A percentile compares a stretch with the other conserved stretches of the same genome.
Evolutionary conservation across 2,797 vertebrate species (phyloP).

Genomic region (Staurois parvus): DNA sequence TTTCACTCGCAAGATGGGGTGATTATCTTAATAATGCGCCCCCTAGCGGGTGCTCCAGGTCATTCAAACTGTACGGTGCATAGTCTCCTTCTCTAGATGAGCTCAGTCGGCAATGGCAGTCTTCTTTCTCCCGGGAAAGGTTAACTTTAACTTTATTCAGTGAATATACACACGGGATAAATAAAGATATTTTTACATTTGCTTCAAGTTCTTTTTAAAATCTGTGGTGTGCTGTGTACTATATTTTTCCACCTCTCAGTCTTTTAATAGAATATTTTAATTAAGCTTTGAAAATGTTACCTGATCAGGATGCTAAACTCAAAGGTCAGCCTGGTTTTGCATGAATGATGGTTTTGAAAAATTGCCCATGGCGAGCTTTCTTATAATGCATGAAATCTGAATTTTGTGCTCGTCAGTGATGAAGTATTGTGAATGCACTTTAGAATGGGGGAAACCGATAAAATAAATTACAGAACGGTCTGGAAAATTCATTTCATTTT

Average conservation of each 20-base stretch:
- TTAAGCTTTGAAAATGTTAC: slow-evolving; percentile 53
- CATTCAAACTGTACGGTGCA: too few species aligned
- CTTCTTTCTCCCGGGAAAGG: background rate
- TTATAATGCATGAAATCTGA: slow-evolving; percentile 31
- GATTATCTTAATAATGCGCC: too few species aligned
- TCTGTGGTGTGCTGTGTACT: slow-evolving; percentile 2
- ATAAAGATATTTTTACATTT: background rate
- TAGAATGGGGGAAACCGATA: slow-evolving; percentile 6
- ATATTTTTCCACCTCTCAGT: slow-evolving; percentile 20
- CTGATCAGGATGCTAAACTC: slow-evolving; percentile 23
- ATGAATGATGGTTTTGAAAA: slow-evolving; percentile 22
- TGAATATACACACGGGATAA: background rate
- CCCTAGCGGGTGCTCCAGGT: too few species aligned
- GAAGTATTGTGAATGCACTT: slow-evolving; percentile 26
- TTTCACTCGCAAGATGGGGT: too few species aligned
- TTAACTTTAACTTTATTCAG: background rate
- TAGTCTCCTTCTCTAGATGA: too few species aligned
- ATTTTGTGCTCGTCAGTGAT: slow-evolving; percentile 14
- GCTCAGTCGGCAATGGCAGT: background rate
- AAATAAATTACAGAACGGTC: slow-evolving; percentile 9
- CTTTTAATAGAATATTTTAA: slow-evolving; percentile 52
- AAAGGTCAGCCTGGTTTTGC: slow-evolving; percentile 29
- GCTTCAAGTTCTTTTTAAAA: slow-evolving; percentile 10
- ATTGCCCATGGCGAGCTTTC: slow-evolving; percentile 14
- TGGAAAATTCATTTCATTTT: slow-evolving; percentile 6